These are phyloP conservation scores for Rhamphomyia laevipes DNA, from an alignment of 2,888 invertebrate species.

Conservation along the genomic window DNA sequence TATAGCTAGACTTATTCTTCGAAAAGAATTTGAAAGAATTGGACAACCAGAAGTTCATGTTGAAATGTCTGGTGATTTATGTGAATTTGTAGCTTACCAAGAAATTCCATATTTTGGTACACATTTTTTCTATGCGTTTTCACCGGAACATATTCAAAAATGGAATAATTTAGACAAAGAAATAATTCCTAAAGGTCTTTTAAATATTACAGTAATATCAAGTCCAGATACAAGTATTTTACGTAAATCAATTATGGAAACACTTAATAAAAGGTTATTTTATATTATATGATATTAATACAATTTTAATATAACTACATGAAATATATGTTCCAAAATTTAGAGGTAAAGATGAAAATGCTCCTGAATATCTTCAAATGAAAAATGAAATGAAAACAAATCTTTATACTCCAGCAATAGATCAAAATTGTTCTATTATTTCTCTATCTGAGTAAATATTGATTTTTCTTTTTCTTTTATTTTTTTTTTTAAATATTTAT, in stretches of 20 bases:
- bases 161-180: conserved; percentile 33
- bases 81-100: conserved; percentile 39
- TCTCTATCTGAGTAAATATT: too few relatives aligned
- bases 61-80: conserved; percentile 34
- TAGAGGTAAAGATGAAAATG: too few relatives aligned
- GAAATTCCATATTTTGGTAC: conserved; percentile 40
- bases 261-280: background rate
- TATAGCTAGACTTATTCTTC: conserved; percentile 29
- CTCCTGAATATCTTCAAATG: too few relatives aligned
- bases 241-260: conserved; percentile 1
- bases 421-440: too few relatives aligned
- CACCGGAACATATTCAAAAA: conserved; percentile 34
- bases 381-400: too few relatives aligned
- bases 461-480: too few relatives aligned
- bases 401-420: too few relatives aligned
- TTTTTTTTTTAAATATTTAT: too few relatives aligned
- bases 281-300: too few relatives aligned
- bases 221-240: conserved; percentile 10
- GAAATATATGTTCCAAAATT: too few relatives aligned
- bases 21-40: conserved; percentile 21
- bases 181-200: conserved; percentile 27
- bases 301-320: too few relatives aligned
- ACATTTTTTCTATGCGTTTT: conserved; percentile 40
- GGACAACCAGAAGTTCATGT: conserved; percentile 27
- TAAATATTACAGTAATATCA: conserved; percentile 2